phyloP scores from a whole-genome alignment of 1,140 invertebrate genomes.

The Drosophila simulans region DNA sequence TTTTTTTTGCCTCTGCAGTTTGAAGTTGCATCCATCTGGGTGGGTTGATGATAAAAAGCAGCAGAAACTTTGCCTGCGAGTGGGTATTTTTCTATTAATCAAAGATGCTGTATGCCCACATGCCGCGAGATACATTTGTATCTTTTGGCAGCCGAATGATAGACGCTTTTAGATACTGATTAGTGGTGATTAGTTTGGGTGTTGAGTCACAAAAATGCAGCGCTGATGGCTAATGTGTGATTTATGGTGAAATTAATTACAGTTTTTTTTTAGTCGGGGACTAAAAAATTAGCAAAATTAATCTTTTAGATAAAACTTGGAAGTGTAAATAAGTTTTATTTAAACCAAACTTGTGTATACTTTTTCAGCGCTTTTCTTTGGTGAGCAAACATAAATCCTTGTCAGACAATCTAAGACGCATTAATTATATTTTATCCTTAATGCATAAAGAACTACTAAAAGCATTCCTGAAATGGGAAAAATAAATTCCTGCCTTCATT shows the following conservation, averaged over 20 bases:
- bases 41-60: slow-evolving; percentile 36
- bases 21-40: slow-evolving; percentile 43
- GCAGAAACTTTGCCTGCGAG: slow-evolving; percentile 34
- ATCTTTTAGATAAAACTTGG: too few relatives aligned
- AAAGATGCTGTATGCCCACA: slow-evolving; percentile 27
- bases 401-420: slow-evolving; percentile 9
- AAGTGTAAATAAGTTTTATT: too few relatives aligned
- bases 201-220: slow-evolving; percentile 19
- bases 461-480: slow-evolving; percentile 25
- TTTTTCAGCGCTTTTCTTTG: background rate
- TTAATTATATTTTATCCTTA: slow-evolving; percentile 34
- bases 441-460: slow-evolving; percentile 13
- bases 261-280: too few relatives aligned
- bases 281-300: too few relatives aligned
- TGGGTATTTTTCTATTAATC: slow-evolving; percentile 55
- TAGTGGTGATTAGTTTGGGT: slow-evolving; percentile 27
- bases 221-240: slow-evolving; percentile 1
- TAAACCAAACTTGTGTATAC: too few relatives aligned
- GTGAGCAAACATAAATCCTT: slow-evolving; percentile 6
- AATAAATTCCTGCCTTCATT: slow-evolving; percentile 28
- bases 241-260: background rate
- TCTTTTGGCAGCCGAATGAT: slow-evolving; percentile 39
- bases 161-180: slow-evolving; percentile 18
- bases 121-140: slow-evolving; percentile 37
- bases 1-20: slow-evolving; percentile 26